Base-by-base conservation (phyloP, 2,797 vertebrate species). In the Emys orbicularis region DNA sequence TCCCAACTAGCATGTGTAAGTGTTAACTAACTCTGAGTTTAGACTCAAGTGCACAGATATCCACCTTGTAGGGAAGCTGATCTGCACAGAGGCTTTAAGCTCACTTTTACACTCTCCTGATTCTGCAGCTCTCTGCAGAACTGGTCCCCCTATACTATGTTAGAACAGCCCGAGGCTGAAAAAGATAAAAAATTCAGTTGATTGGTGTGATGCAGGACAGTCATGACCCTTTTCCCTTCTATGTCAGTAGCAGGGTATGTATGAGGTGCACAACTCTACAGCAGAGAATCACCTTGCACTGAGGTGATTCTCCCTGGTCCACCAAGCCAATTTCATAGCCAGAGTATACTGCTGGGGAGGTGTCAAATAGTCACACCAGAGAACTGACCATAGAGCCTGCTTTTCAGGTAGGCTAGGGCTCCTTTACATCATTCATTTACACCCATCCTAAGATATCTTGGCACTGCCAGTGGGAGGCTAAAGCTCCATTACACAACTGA, bases 151-250 rank as follows among this genome's bases (percentile, higher is more conserved):
- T 12, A 84, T 90, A 61, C 59, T 61, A 34, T 61, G 31, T 34
- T 61, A 61, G 31, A 34, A 18, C 29, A 61, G 59, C 31, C 59
- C 3, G 4, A 34, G 59, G 4, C 59, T n/a, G 59, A 61, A 34
- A 34, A 61, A 61, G 59, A 34, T 15, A 61, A 61, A 84, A 85
- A 89, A 97, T 76, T 29, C 88, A 77, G 83, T 85, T 27, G 79
- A 85, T 92, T 16, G 56, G 34, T 79, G 53, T 31, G 49, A 77
- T 77, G 88, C 0, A 1, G 11, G 11, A 90, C 77, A 96, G 86
- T 81, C 41, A 47, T 23, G 79, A 90, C 34, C 41, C 31, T 92
- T 94, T 88, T 65, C 90, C 88, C 57, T 86, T 93, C 83, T 80
- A 57, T 90, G 96, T 37, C 37, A 29, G 25, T 25, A 44, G 9